A percentile compares a stretch with the other conserved stretches of the same genome.
These are phyloP conservation scores for Heliconius eleuchia DNA, from an alignment of 1,140 invertebrate species.

Conservation along the genomic window DNA sequence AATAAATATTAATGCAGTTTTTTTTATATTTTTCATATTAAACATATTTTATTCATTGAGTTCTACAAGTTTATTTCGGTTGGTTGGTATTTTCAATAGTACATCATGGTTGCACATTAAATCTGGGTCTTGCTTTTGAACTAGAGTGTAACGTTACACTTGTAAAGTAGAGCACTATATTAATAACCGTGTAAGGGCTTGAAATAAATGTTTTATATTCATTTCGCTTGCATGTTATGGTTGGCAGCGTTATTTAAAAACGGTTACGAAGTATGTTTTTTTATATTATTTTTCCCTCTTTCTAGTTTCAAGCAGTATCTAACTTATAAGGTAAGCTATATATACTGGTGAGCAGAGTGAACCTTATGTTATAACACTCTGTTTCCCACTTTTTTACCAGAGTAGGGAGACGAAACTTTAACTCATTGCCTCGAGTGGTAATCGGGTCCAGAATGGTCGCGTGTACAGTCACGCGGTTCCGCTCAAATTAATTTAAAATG, in stretches of 20 bases:
- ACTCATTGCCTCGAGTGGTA: too few relatives aligned
- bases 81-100: conserved; percentile 23
- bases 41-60: neutral
- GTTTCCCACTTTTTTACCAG: too few relatives aligned
- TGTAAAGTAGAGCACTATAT: conserved; percentile 6
- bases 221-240: neutral
- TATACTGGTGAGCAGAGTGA: too few relatives aligned
- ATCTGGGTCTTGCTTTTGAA: conserved; percentile 26
- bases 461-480: too few relatives aligned
- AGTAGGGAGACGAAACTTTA: too few relatives aligned
- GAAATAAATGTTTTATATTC: conserved; percentile 2
- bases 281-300: too few relatives aligned
- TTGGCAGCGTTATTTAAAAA: neutral
- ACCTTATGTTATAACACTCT: too few relatives aligned
- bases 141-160: conserved; percentile 5
- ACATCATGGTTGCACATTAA: conserved; percentile 24
- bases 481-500: too few relatives aligned
- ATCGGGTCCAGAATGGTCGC: too few relatives aligned
- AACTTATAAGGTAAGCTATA: too few relatives aligned
- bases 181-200: conserved; percentile 7
- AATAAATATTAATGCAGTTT: neutral
- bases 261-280: too few relatives aligned
- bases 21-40: neutral
- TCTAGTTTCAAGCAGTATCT: too few relatives aligned
- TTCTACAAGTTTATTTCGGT: neutral